Conservation (phyloP, 2,888 invertebrate genomes). For the Colostygia pectinataria region DNA sequence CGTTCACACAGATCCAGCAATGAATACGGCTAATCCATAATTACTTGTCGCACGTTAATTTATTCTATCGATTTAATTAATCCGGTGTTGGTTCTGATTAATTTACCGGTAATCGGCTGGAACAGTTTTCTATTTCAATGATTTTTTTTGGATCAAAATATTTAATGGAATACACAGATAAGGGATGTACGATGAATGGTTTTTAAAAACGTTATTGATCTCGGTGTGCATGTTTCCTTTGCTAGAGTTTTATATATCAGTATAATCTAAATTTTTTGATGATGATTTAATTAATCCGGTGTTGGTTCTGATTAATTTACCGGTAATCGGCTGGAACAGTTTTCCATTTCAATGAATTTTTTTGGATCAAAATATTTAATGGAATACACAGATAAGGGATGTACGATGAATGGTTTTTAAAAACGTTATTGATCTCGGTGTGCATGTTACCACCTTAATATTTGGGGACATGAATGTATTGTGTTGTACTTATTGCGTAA, state of each 20-base stretch:
- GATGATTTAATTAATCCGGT: slow-evolving; percentile 33
- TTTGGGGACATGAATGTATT: too few species aligned
- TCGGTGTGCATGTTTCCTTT: too few species aligned
- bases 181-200: too few species aligned
- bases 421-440: too few species aligned
- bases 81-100: slow-evolving; percentile 31
- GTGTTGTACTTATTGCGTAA: too few species aligned
- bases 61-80: slow-evolving; percentile 35
- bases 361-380: background rate
- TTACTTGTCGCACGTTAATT: slow-evolving; percentile 32
- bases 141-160: background rate
- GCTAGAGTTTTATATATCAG: slow-evolving; percentile 33
- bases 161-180: too few species aligned
- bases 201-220: too few species aligned
- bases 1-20: slow-evolving; percentile 26
- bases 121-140: slow-evolving; percentile 20
- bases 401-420: too few species aligned
- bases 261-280: slow-evolving; percentile 35
- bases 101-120: slow-evolving; percentile 29
- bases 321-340: slow-evolving; percentile 29
- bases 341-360: slow-evolving; percentile 16
- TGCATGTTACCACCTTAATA: too few species aligned
- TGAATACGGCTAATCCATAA: slow-evolving; percentile 32
- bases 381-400: too few species aligned
- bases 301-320: slow-evolving; percentile 31